Evolutionary conservation across 2,888 invertebrate species (phyloP), one percentile per base, ranked within the genome.

Genomic region (Acanthosepion pharaonis): DNA sequence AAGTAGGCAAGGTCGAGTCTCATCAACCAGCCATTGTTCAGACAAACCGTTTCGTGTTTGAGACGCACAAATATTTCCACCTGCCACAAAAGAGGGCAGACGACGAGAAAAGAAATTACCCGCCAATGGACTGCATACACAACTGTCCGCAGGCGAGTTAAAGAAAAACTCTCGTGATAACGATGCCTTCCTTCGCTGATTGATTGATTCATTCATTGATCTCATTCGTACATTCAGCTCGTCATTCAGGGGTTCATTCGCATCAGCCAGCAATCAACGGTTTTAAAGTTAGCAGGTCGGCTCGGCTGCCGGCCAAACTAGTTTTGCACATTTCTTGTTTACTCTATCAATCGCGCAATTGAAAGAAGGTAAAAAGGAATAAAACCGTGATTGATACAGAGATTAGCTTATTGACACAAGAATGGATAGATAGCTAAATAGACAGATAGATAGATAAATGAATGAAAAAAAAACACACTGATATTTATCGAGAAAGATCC

Each of bases 1-100:
- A 78, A 78, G 78, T 78, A 78, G 78, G 78, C 78, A 78, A 78
- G 78, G 78, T 78, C 78, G 78, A 78, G 78, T 78, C 78, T 78
- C 78, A 78, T 78, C 78, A 78, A 78, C 78, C 78, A 11, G n/a
- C 78, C 78, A 78, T 78, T 78, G 78, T 78, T 78, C 78, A 78
- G 78, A 78, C 78, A 78, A 78, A 78, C 78, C 78, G 78, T 78
- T 78, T 78, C 78, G 78, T 78, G 78, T 78, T 78, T 78, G 33
- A 78, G 78, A 78, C n/a, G 78, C 78, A 78, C 78, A 78, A 78
- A 78, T 78, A 78, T 78, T 78, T 78, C 78, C 78, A 78, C 78
- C 78, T 78, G 78, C 78, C n/a, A 33, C 78, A 78, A 78, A 78
- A 78, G n/a, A 78, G 78, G 18, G 78, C n/a, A 78, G 78, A n/a